Conservation (phyloP, 2,797 vertebrate genomes). For the Melopsittacus undulatus region DNA sequence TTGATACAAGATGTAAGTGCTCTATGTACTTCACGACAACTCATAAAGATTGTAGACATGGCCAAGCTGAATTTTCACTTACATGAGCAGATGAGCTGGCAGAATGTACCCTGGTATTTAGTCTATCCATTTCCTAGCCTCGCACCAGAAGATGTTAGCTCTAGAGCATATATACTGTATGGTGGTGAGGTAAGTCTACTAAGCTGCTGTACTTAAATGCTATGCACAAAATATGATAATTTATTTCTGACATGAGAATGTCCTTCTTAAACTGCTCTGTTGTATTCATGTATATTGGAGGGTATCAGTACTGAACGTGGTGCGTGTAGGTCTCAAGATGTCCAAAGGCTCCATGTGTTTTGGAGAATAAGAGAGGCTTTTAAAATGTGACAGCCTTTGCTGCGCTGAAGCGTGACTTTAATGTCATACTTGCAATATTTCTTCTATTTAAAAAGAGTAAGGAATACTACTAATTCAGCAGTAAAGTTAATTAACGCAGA, state of each 20-base stretch:
- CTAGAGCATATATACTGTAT: neutral
- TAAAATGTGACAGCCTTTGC: neutral
- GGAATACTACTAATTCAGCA: slow-evolving; percentile 14
- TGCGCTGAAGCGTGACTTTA: neutral
- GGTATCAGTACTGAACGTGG: neutral
- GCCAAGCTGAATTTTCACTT: neutral
- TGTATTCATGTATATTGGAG: fast-evolving
- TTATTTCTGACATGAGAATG: neutral
- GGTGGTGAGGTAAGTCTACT: neutral
- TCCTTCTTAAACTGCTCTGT: neutral
- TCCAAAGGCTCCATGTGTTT: neutral
- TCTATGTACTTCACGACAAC: neutral
- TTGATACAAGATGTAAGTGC: neutral
- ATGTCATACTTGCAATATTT: neutral
- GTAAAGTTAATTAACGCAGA: slow-evolving; percentile 20
- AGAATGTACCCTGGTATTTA: neutral
- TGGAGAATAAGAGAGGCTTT: neutral
- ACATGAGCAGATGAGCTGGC: neutral
- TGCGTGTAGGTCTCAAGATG: neutral
- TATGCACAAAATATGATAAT: neutral
- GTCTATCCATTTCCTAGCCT: neutral
- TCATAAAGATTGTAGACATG: neutral
- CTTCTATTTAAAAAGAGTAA: slow-evolving; percentile 1
- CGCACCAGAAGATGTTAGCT: neutral
- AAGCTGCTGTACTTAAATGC: neutral